phyloP scores from a whole-genome alignment of 2,797 vertebrate genomes.

The Pangasius mekongensis region DNA sequence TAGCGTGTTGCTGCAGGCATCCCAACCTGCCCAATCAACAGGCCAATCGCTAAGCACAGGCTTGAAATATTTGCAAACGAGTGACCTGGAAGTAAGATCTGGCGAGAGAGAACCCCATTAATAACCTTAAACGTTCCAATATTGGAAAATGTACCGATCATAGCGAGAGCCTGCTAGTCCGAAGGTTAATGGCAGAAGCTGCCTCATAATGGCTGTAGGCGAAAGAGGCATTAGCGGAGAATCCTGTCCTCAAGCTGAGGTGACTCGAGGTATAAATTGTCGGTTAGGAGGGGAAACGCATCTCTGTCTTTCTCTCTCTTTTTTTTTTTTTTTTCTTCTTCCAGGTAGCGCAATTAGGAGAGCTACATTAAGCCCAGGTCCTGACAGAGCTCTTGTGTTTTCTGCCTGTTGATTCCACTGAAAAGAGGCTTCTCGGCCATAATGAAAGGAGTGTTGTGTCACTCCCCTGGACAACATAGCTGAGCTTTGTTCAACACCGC shows the following conservation, averaged over 20 bases:
- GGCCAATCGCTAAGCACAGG: constrained; percentile 42
- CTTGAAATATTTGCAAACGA: constrained; percentile 55
- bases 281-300: constrained; percentile 67
- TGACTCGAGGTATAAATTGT: constrained; percentile 66
- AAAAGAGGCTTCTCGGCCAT: constrained; percentile 52
- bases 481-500: constrained; percentile 57
- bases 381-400: constrained; percentile 54
- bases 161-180: constrained; percentile 23
- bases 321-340: constrained; percentile 50
- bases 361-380: constrained; percentile 56
- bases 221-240: constrained; percentile 59
- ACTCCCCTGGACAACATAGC: constrained; percentile 59
- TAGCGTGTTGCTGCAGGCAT: constrained; percentile 45
- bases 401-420: constrained; percentile 58
- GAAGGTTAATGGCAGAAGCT: constrained; percentile 51
- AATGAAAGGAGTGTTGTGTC: constrained; percentile 57
- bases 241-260: constrained; percentile 65
- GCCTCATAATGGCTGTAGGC: constrained; percentile 47
- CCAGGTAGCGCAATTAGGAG: constrained; percentile 74
- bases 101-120: constrained; percentile 21
- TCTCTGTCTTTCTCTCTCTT: constrained; percentile 25
- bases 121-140: constrained; percentile 46
- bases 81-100: constrained; percentile 30
- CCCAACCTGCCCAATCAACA: constrained; percentile 49
- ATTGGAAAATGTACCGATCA: constrained; percentile 47